Conservation (phyloP, 2,888 invertebrate species). For the Cyclophora punctaria region DNA sequence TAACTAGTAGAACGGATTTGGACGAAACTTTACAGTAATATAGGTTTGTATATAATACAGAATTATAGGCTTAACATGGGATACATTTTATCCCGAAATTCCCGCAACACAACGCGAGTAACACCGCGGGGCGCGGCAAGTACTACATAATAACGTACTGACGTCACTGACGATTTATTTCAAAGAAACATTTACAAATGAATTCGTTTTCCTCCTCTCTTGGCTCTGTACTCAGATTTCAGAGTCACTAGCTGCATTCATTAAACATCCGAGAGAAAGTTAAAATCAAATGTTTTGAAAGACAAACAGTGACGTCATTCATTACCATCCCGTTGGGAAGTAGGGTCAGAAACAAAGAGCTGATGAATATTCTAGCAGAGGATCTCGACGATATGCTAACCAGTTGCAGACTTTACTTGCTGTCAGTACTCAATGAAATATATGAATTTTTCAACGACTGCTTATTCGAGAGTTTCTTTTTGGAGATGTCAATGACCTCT, state of each 20-base stretch:
- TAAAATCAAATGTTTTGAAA: slow-evolving; percentile 17
- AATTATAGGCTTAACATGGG: too few species aligned
- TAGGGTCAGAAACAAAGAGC: slow-evolving; percentile 68
- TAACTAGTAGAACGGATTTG: too few species aligned
- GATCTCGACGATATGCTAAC: slow-evolving; percentile 63
- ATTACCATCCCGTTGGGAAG: slow-evolving; percentile 62
- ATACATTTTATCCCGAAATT: too few species aligned
- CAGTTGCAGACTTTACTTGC: slow-evolving; percentile 32
- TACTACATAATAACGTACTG: too few species aligned
- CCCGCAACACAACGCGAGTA: too few species aligned
- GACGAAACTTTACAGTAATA: too few species aligned
- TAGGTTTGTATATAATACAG: too few species aligned
- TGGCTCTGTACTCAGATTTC: too few species aligned
- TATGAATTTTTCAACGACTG: slow-evolving; percentile 34
- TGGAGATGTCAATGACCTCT: neutral
- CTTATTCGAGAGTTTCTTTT: neutral
- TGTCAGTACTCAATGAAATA: slow-evolving; percentile 27
- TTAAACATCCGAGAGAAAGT: slow-evolving; percentile 10
- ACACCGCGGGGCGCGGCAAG: too few species aligned
- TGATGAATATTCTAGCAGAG: slow-evolving; percentile 65
- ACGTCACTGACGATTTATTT: too few species aligned
- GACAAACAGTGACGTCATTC: slow-evolving; percentile 31
- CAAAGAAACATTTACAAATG: too few species aligned
- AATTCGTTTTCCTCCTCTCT: too few species aligned
- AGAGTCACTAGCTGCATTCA: slow-evolving; percentile 1